Evolutionary conservation across 1,140 invertebrate genomes (phyloP).

Genomic region (Musca vetustissima): DNA sequence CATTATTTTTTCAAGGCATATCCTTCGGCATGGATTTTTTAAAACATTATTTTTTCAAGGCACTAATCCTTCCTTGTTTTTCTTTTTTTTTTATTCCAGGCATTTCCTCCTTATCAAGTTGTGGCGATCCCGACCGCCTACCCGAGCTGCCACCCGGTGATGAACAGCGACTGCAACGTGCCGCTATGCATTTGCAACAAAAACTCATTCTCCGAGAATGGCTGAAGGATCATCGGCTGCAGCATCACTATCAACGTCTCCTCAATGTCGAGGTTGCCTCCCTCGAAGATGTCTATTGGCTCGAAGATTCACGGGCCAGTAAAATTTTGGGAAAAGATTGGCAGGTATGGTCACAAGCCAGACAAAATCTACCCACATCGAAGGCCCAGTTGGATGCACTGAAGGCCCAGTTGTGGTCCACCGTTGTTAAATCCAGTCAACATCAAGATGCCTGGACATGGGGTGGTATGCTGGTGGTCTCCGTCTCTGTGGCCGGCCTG

Average conservation of each 20-base stretch:
- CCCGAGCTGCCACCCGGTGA: constrained; percentile 78
- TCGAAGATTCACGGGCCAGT: constrained; percentile 75
- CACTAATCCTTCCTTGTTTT: no score
- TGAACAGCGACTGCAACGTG: constrained; percentile 75
- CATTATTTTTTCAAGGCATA: no score
- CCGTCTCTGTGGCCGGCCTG: constrained; percentile 79
- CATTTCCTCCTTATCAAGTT: constrained; percentile 77
- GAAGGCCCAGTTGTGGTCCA: constrained; percentile 82
- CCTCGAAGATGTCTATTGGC: constrained; percentile 85
- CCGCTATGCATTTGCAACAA: constrained; percentile 75
- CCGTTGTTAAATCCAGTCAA: constrained; percentile 82
- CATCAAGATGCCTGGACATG: constrained; percentile 87
- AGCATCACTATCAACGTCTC: constrained; percentile 75
- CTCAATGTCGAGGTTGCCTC: constrained; percentile 78
- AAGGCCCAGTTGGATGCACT: constrained; percentile 74
- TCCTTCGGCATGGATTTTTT: no score
- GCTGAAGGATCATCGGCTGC: constrained; percentile 72
- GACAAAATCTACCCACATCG: constrained; percentile 76
- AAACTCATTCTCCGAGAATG: constrained; percentile 78
- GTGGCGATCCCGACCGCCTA: constrained; percentile 67
- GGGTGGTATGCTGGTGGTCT: constrained; percentile 85
- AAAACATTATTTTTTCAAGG: no score
- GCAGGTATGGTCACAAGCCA: constrained; percentile 73
- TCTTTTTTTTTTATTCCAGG: constrained; percentile 61
- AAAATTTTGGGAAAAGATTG: constrained; percentile 77